A percentile compares a stretch with the other conserved stretches of the same genome.
These are phyloP conservation scores for Cistogaster globosa DNA, from an alignment of 2,888 invertebrate species.

Conservation along the genomic window DNA sequence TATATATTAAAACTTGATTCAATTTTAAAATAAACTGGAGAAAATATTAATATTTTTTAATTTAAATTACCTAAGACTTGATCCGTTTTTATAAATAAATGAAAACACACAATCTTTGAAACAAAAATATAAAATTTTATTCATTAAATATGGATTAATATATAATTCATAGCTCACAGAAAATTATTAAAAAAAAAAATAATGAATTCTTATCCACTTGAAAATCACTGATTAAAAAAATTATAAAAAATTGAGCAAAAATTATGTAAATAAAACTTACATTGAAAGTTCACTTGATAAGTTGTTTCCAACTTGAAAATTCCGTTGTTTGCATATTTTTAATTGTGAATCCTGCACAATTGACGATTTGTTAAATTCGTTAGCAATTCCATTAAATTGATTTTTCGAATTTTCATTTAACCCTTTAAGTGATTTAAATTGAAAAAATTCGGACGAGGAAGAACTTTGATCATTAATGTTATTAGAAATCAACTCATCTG, in stretches of 20 bases:
- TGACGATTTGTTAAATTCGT: conserved; percentile 51
- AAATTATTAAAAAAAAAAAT: conserved; percentile 9
- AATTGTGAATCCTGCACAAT: conserved; percentile 1
- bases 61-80: conserved; percentile 59
- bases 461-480: conserved; percentile 54
- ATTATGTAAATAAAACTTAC: conserved; percentile 54
- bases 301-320: background rate
- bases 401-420: conserved; percentile 51
- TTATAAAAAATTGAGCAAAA: background rate
- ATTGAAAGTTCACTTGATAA: conserved; percentile 49
- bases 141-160: conserved; percentile 46
- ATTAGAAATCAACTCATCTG: conserved; percentile 53
- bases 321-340: conserved; percentile 1
- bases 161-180: conserved; percentile 13
- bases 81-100: conserved; percentile 56
- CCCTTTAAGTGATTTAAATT: conserved; percentile 46
- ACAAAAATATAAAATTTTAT: conserved; percentile 37
- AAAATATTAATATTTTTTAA: background rate
- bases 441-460: conserved; percentile 56
- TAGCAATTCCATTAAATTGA: conserved; percentile 44
- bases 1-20: conserved; percentile 55
- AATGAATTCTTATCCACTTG: background rate
- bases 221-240: background rate
- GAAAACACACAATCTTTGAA: conserved; percentile 48
- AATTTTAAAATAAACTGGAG: conserved; percentile 54